Evolutionary conservation across 2,797 vertebrate genomes (phyloP), one percentile per base, ranked within the genome.

Genomic region (Gouania willdenowi): DNA sequence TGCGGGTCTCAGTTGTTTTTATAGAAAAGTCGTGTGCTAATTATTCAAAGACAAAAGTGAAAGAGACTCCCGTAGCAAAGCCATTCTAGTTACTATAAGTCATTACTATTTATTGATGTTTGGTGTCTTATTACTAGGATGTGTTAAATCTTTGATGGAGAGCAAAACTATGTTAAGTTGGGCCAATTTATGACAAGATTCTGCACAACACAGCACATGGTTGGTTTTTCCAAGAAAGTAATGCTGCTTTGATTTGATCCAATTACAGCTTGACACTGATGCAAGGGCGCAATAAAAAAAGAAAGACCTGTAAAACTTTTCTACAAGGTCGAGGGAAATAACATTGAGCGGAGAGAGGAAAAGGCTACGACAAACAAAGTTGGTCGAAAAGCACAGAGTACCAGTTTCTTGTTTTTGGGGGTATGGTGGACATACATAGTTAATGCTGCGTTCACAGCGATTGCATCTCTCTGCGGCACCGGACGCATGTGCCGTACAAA

Each of bases 301-400:
- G 17, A 50, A 24, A 23, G 34, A 27, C 31, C 16, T 29, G 30
- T 20, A 26, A 53, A 71, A 65, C 28, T 13, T 66, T 60, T 41
- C 54, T 37, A 3, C 49, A 66, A 79, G 73, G 78, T 80, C 69
- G 9, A 22, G 54, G 54, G 59, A 32, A 43, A 56, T 14, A 48
- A 32, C 30, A 21, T 17, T 10, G 40, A 34, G 30, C 36, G 13
- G 54, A 56, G 47, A 11, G 41, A 47, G 56, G 35, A 54, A 65
- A 75, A 79, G 75, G 62, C 33, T 51, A 62, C 10, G 14, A 39
- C n/a, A n/a, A n/a, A n/a, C n/a, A n/a, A n/a, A n/a, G n/a, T n/a
- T n/a, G n/a, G n/a, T n/a, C n/a, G n/a, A n/a, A n/a, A n/a, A n/a
- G n/a, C n/a, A n/a, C n/a, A n/a, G n/a, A n/a, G n/a, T n/a, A n/a